Evolutionary conservation across 2,113 vertebrate genomes (phyloP).

Genomic region (Hippocampus mohnikei): DNA sequence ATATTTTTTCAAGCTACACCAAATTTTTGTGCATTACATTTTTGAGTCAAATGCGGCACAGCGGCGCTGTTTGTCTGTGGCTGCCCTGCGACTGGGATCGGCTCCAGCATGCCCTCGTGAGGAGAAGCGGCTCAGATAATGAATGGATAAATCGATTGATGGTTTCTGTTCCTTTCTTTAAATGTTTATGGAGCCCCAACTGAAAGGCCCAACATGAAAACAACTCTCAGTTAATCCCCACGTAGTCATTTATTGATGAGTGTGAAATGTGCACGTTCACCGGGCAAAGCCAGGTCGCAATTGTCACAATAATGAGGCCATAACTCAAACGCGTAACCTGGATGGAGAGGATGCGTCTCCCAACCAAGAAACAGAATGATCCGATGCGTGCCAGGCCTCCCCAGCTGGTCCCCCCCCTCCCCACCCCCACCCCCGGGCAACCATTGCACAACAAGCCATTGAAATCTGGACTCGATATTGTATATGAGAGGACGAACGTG

Average conservation of each 20-base stretch:
- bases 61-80: too few relatives aligned
- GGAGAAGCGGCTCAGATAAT: too few relatives aligned
- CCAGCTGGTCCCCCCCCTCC: conserved; percentile 6
- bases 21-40: too few relatives aligned
- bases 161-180: conserved; percentile 7
- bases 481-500: conserved; percentile 9
- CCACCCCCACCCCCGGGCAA: background rate
- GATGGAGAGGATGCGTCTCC: background rate
- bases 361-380: background rate
- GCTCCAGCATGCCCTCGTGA: too few relatives aligned
- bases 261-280: conserved; percentile 6
- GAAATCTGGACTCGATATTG: conserved; percentile 15
- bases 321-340: background rate
- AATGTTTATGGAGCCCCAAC: background rate
- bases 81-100: too few relatives aligned
- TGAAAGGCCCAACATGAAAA: background rate
- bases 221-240: background rate
- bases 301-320: conserved; percentile 5
- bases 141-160: background rate
- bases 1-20: too few relatives aligned
- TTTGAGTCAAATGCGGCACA: too few relatives aligned
- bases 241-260: background rate
- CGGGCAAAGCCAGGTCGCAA: background rate
- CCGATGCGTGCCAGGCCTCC: conserved; percentile 18
- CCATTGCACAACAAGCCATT: conserved; percentile 23